phyloP scores from a whole-genome alignment of 2,113 vertebrate genomes.

The Brevimyrus niger region DNA sequence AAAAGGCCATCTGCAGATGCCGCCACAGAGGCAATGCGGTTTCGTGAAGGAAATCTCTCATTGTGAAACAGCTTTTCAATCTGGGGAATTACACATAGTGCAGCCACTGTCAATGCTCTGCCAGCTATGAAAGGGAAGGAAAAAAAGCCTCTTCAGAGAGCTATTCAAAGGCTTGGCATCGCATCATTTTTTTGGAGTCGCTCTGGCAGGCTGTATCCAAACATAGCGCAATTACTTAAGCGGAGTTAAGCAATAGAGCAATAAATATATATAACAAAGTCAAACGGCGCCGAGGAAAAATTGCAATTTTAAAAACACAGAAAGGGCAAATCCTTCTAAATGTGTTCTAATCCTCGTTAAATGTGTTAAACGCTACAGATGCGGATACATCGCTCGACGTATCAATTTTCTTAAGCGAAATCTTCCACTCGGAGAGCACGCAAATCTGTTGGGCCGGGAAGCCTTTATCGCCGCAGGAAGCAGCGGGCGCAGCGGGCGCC shows the following conservation, averaged over 20 bases:
- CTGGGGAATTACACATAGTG: constrained; percentile 73
- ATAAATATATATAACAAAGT: constrained; percentile 44
- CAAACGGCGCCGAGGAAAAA: constrained; percentile 30
- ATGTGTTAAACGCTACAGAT: constrained; percentile 43
- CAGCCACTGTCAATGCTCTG: constrained; percentile 70
- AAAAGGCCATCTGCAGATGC: constrained; percentile 37
- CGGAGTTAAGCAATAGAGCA: constrained; percentile 42
- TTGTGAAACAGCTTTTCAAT: constrained; percentile 69
- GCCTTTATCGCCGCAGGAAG: constrained; percentile 36
- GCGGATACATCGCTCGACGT: constrained; percentile 49
- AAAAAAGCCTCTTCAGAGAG: constrained; percentile 41
- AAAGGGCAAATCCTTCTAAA: constrained; percentile 44
- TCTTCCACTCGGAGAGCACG: constrained; percentile 36
- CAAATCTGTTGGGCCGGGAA: constrained; percentile 33
- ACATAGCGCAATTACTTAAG: constrained; percentile 44
- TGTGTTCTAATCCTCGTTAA: constrained; percentile 45
- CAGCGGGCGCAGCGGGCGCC: constrained; percentile 22
- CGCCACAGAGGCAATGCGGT: constrained; percentile 21
- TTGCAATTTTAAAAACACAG: constrained; percentile 33
- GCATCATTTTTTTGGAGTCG: constrained; percentile 43
- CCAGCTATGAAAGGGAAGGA: constrained; percentile 62
- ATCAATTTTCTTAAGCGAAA: constrained; percentile 41
- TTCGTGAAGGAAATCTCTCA: constrained; percentile 60
- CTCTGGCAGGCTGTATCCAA: constrained; percentile 42
- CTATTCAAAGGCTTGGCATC: constrained; percentile 50